Percentiles rank a stretch among this genome's conserved stretches.
Evolutionary conservation across 2,888 invertebrate genomes (phyloP).

Genomic region (Oxyscelio sp.): DNA sequence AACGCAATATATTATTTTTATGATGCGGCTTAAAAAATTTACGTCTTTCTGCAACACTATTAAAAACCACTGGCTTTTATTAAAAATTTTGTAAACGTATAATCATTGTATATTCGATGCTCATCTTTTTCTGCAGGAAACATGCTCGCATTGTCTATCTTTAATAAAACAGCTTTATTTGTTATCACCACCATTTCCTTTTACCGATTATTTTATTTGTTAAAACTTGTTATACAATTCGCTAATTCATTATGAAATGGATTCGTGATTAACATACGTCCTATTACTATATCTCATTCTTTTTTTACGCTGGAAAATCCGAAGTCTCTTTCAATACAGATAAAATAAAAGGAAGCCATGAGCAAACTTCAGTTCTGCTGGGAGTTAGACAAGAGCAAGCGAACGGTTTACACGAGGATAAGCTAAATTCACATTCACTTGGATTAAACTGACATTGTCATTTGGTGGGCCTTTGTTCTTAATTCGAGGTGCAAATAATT

Average conservation of each 20-base stretch:
- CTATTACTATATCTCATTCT: slow-evolving; percentile 31
- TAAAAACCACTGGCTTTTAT: too few species aligned
- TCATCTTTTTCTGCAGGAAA: too few species aligned
- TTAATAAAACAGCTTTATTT: too few species aligned
- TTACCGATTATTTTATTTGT: slow-evolving; percentile 10
- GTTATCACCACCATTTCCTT: neutral
- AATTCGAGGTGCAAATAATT: slow-evolving; percentile 66
- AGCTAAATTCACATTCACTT: slow-evolving; percentile 68
- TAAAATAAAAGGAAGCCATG: slow-evolving; percentile 58
- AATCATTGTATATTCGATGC: too few species aligned
- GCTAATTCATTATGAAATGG: slow-evolving; percentile 59
- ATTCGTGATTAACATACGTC: slow-evolving; percentile 38
- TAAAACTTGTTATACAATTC: slow-evolving; percentile 48
- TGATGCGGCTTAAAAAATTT: too few species aligned
- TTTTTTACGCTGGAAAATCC: slow-evolving; percentile 42
- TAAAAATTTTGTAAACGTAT: too few species aligned
- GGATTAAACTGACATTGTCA: slow-evolving; percentile 71
- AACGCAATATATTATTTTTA: too few species aligned
- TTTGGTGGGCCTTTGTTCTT: slow-evolving; percentile 65
- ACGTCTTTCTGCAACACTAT: too few species aligned
- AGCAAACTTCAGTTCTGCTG: slow-evolving; percentile 65
- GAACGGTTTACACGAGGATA: slow-evolving; percentile 65
- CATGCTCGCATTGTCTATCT: too few species aligned
- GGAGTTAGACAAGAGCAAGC: slow-evolving; percentile 65
- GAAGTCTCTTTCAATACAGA: slow-evolving; percentile 64